These are phyloP conservation scores for Drosophila greeni DNA, from an alignment of 2,888 invertebrate genomes.

Conservation along the genomic window DNA sequence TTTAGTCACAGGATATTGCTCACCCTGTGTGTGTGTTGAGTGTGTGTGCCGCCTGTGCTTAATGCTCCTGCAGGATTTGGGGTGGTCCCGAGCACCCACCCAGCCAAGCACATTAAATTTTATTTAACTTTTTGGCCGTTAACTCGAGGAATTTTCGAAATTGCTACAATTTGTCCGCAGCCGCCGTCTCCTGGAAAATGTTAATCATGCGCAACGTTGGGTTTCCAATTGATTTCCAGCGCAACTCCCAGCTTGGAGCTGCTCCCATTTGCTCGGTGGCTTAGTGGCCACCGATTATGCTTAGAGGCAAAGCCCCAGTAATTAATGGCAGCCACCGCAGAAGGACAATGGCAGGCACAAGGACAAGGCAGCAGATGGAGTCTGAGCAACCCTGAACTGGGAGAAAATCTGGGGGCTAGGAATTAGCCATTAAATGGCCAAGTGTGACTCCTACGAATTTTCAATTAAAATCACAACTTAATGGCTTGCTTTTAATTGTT, in stretches of 20 bases:
- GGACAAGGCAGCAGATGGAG: conserved; percentile 24
- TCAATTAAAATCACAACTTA: conserved; percentile 9
- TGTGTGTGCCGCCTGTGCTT: conserved; percentile 39
- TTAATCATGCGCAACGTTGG: conserved; percentile 67
- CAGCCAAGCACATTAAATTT: conserved; percentile 62
- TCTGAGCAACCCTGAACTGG: conserved; percentile 1
- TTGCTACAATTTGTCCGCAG: conserved; percentile 70
- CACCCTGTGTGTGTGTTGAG: conserved; percentile 46
- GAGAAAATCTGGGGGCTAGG: conserved; percentile 1
- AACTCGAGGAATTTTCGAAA: conserved; percentile 73
- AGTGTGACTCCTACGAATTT: background rate
- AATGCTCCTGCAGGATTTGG: conserved; percentile 33
- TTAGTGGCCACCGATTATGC: conserved; percentile 54
- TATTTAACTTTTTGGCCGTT: conserved; percentile 63
- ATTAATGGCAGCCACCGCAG: conserved; percentile 56
- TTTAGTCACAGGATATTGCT: conserved; percentile 80
- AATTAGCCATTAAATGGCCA: conserved; percentile 7
- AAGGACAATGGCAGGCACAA: conserved; percentile 25
- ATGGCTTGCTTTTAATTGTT: background rate
- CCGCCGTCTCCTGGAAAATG: conserved; percentile 41
- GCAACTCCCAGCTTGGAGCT: conserved; percentile 3
- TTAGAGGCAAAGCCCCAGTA: conserved; percentile 58
- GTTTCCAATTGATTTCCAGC: conserved; percentile 57
- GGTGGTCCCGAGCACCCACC: conserved; percentile 47
- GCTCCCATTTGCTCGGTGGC: conserved; percentile 37